These are phyloP conservation scores for Drosophila punjabiensis DNA, from an alignment of 1,140 invertebrate genomes.

Conservation along the genomic window DNA sequence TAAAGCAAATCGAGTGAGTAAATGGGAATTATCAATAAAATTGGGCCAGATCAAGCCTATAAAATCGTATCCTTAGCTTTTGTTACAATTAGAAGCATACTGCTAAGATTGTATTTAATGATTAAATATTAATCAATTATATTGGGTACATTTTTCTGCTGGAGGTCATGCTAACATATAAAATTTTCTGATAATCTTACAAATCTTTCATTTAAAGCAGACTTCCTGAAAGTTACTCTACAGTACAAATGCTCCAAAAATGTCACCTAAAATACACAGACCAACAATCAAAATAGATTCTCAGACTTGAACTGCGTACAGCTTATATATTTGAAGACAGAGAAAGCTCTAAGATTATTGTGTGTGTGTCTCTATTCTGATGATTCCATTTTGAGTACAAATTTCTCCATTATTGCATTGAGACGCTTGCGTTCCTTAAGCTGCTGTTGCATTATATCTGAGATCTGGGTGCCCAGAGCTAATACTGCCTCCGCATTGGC, in stretches of 20 bases:
- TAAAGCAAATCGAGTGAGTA: background rate
- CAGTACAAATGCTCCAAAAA: background rate
- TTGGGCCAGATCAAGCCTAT: background rate
- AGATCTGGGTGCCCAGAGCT: constrained; percentile 60
- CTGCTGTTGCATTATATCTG: constrained; percentile 70
- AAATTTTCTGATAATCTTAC: background rate
- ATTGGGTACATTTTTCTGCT: background rate
- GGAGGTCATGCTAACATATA: background rate
- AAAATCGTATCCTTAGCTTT: background rate
- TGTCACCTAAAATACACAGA: background rate
- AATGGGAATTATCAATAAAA: background rate
- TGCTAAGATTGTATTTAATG: background rate
- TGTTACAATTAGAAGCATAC: too few species aligned
- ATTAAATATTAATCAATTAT: background rate
- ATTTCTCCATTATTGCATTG: constrained; percentile 68
- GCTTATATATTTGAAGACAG: background rate
- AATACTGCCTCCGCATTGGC: constrained; percentile 63
- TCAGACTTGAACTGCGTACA: background rate
- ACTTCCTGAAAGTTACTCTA: background rate
- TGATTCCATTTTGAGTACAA: constrained; percentile 72
- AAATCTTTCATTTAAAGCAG: background rate
- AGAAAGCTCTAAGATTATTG: background rate
- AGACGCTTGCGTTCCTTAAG: constrained; percentile 67
- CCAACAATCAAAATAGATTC: background rate
- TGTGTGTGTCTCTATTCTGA: constrained; percentile 35